Conservation (phyloP, 2,797 vertebrate genomes). For the Ptychobarbus kaznakovi region DNA sequence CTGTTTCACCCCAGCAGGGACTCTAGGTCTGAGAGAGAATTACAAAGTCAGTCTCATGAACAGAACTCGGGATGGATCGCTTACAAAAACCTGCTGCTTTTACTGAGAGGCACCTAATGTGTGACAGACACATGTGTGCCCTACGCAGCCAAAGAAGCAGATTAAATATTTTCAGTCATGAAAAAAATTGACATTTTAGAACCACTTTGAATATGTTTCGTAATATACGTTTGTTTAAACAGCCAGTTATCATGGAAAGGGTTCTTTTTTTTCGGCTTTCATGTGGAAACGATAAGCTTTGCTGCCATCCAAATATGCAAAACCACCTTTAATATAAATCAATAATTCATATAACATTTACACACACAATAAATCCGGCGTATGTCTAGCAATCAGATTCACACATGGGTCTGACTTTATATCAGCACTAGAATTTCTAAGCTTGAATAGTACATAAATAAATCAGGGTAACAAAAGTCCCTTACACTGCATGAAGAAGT, state of each 20-base stretch:
- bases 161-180: conserved; percentile 40
- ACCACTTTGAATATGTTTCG: conserved; percentile 18
- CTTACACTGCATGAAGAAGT: conserved; percentile 54
- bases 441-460: conserved; percentile 52
- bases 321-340: conserved; percentile 26
- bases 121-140: conserved; percentile 26
- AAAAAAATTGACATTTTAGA: conserved; percentile 26
- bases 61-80: conserved; percentile 37
- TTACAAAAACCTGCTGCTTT: conserved; percentile 47
- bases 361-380: conserved; percentile 3
- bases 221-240: conserved; percentile 43
- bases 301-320: conserved; percentile 11
- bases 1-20: conserved; percentile 40
- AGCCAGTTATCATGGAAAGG: conserved; percentile 11
- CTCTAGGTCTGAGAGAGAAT: conserved; percentile 39
- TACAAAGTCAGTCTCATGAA: conserved; percentile 43
- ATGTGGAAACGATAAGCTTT: conserved; percentile 23
- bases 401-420: background rate
- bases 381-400: conserved; percentile 56
- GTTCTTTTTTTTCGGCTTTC: conserved; percentile 6
- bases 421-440: conserved; percentile 3
- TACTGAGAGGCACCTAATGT: conserved; percentile 29
- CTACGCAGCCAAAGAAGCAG: conserved; percentile 15
- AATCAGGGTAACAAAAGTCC: conserved; percentile 60
- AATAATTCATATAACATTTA: conserved; percentile 38